A percentile compares a stretch with the other conserved stretches of the same genome.
Evolutionary conservation across 2,113 vertebrate species (phyloP).

Genomic region (Greenwoodochromis staneri): DNA sequence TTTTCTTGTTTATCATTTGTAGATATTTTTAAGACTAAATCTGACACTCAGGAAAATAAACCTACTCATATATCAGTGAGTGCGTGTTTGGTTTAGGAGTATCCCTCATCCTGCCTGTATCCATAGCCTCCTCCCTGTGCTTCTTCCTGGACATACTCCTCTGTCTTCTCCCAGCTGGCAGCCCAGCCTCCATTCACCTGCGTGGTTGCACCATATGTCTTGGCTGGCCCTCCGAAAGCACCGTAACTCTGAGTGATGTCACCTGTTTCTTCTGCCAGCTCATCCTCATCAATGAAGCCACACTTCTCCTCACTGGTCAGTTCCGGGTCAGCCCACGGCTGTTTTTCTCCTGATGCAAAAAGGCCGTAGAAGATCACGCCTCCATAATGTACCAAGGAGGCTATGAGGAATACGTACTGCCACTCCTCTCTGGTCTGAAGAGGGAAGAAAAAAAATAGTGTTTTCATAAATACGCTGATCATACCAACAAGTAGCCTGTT

Average conservation of each 20-base stretch:
- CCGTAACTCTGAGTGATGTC: conserved; percentile 95
- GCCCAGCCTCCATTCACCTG: conserved; percentile 94
- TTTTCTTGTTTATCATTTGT: conserved; percentile 34
- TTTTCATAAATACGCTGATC: background rate
- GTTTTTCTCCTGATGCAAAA: conserved; percentile 97
- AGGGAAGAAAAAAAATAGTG: background rate
- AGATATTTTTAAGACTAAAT: conserved; percentile 64
- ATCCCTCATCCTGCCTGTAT: conserved; percentile 76
- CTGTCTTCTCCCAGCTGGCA: conserved; percentile 91
- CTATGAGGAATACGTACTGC: conserved; percentile 98
- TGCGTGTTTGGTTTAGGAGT: conserved; percentile 82
- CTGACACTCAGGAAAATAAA: conserved; percentile 80
- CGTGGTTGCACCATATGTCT: conserved; percentile 91
- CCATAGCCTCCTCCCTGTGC: conserved; percentile 77
- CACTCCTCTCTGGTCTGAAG: conserved; percentile 91
- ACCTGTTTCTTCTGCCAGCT: conserved; percentile 94
- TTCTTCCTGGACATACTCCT: conserved; percentile 93
- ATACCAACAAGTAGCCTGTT: background rate
- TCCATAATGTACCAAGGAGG: conserved; percentile 91
- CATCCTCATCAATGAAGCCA: conserved; percentile 96
- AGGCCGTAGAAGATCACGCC: conserved; percentile 95
- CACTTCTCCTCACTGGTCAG: conserved; percentile 97
- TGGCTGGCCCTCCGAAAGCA: conserved; percentile 82
- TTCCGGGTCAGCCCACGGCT: conserved; percentile 97
- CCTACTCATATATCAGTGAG: conserved; percentile 31